Percentiles rank a stretch among this genome's conserved stretches.
These are phyloP conservation scores for Ichneumon xanthorius DNA, from an alignment of 2,888 invertebrate genomes.

Conservation along the genomic window DNA sequence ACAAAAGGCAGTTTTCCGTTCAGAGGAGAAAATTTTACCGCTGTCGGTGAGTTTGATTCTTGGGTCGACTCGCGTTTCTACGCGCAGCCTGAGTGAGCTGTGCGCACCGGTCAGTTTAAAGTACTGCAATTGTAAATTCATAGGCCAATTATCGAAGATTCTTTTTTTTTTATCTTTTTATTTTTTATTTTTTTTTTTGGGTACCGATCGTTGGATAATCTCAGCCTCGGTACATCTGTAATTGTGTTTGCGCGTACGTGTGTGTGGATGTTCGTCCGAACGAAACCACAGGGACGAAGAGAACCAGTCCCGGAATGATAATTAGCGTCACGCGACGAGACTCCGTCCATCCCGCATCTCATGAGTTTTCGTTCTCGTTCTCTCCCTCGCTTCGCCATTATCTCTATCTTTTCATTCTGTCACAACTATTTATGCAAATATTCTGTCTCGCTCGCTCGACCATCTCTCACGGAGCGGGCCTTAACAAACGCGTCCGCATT, in stretches of 20 bases:
- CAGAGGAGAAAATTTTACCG: not conserved
- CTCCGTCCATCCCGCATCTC: slow-evolving; percentile 63
- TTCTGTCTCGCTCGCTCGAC: slow-evolving; percentile 53
- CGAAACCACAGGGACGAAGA: slow-evolving; percentile 45
- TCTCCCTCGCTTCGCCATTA: not conserved
- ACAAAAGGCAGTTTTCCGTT: not conserved
- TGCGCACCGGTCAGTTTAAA: slow-evolving; percentile 44
- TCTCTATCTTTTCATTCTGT: slow-evolving; percentile 50
- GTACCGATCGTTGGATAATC: slow-evolving; percentile 47
- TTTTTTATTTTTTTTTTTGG: slow-evolving; percentile 30
- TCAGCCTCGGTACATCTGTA: slow-evolving; percentile 60
- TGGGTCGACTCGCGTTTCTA: not conserved
- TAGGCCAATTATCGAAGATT: slow-evolving; percentile 59
- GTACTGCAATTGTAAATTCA: slow-evolving; percentile 61
- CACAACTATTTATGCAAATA: slow-evolving; percentile 70
- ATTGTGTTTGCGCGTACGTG: slow-evolving; percentile 57
- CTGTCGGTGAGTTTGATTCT: not conserved
- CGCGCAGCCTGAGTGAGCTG: slow-evolving; percentile 41
- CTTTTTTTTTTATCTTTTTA: no score
- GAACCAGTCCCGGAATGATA: slow-evolving; percentile 69
- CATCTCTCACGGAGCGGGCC: not conserved
- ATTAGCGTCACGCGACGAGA: slow-evolving; percentile 74
- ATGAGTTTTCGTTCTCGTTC: slow-evolving; percentile 40
- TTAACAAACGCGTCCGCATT: slow-evolving; percentile 37
- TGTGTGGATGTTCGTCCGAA: slow-evolving; percentile 16